Conservation (phyloP, 2,797 vertebrate genomes). For the Euthynnus affinis region DNA sequence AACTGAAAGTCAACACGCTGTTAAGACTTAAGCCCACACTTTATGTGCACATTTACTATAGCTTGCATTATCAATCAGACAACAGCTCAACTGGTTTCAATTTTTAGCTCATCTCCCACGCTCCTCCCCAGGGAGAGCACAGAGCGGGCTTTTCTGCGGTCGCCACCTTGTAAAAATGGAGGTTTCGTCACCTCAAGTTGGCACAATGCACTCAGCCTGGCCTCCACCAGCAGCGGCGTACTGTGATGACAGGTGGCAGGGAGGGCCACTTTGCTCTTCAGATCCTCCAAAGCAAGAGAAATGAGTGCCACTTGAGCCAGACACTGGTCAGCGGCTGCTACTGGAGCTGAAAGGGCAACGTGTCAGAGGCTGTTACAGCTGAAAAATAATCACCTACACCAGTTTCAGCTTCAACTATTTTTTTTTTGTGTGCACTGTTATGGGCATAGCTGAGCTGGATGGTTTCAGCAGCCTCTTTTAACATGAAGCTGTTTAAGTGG, state of each 20-base stretch:
- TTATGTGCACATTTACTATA: neutral
- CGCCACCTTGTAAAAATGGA: constrained; percentile 42
- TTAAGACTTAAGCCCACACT: constrained; percentile 22
- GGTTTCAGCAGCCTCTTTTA: neutral
- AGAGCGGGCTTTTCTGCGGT: constrained; percentile 8
- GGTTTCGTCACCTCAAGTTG: constrained; percentile 66
- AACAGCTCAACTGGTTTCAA: constrained; percentile 10
- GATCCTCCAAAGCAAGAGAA: constrained; percentile 40
- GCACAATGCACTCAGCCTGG: constrained; percentile 52
- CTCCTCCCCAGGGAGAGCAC: neutral
- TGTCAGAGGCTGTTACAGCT: neutral
- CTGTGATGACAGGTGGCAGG: constrained; percentile 79
- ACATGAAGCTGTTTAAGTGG: neutral
- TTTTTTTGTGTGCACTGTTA: neutral
- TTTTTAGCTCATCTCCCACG: constrained; percentile 11
- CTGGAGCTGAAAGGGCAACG: constrained; percentile 10
- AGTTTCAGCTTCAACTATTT: neutral
- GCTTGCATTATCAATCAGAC: constrained; percentile 28
- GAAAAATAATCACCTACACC: neutral
- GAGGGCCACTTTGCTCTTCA: constrained; percentile 68
- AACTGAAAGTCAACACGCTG: constrained; percentile 26
- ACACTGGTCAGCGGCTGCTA: neutral
- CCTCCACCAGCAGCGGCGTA: constrained; percentile 36
- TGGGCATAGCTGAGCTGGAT: neutral
- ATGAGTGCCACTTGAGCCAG: constrained; percentile 69